phyloP scores from a whole-genome alignment of 1,140 invertebrate species.

The fruit fly (Drosophila melanogaster) region DNA sequence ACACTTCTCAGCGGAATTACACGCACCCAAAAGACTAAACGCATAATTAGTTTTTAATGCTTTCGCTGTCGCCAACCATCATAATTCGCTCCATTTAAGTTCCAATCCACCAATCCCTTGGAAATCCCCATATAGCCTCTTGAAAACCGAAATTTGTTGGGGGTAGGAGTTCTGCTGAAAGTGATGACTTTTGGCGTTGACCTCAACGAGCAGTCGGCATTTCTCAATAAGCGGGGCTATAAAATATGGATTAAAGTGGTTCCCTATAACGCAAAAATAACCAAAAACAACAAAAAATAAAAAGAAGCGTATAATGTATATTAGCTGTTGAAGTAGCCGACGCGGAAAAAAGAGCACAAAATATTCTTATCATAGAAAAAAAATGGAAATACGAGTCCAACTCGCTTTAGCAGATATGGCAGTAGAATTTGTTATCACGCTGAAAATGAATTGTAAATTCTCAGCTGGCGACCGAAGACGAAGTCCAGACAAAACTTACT shows the following conservation, averaged over 20 bases:
- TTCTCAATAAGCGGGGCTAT: conserved; percentile 49
- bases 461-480: conserved; percentile 25
- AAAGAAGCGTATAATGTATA: conserved; percentile 1
- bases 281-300: background rate
- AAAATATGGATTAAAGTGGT: conserved; percentile 50
- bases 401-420: conserved; percentile 47
- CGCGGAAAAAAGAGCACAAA: conserved; percentile 19
- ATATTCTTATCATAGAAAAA: conserved; percentile 49
- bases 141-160: background rate
- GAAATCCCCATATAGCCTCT: background rate
- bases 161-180: conserved; percentile 5
- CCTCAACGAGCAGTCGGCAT: conserved; percentile 44
- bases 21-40: conserved; percentile 58
- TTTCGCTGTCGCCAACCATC: conserved; percentile 17
- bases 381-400: conserved; percentile 21
- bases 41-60: conserved; percentile 71
- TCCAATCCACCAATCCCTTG: background rate
- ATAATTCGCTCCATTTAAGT: conserved; percentile 37
- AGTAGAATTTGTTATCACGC: conserved; percentile 59
- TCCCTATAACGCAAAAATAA: background rate
- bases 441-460: conserved; percentile 36
- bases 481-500: conserved; percentile 28
- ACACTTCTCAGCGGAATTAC: background rate
- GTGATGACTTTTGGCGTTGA: conserved; percentile 65
- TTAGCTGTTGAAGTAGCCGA: conserved; percentile 38